Percentiles rank a stretch among this genome's conserved stretches.
Evolutionary conservation across 2,797 vertebrate genomes (phyloP).

Genomic region (Hippocampus kuda): DNA sequence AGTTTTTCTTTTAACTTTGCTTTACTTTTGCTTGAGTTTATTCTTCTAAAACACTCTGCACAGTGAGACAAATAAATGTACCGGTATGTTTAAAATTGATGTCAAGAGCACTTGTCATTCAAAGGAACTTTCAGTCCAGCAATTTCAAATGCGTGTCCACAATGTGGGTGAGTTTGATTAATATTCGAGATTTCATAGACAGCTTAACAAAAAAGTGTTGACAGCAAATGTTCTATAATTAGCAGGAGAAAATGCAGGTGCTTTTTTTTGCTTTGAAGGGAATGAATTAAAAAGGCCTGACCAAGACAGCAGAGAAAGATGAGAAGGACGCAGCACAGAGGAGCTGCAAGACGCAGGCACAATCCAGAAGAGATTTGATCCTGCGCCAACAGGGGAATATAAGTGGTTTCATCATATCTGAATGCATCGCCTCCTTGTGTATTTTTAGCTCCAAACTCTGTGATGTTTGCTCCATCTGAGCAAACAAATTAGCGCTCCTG

Average conservation of each 20-base stretch:
- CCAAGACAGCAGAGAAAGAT: slow-evolving; percentile 33
- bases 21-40: slow-evolving; percentile 15
- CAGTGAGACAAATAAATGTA: slow-evolving; percentile 23
- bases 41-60: slow-evolving; percentile 32
- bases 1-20: neutral
- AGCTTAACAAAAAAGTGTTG: slow-evolving; percentile 32
- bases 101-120: slow-evolving; percentile 46
- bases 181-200: slow-evolving; percentile 16
- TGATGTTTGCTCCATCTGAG: slow-evolving; percentile 51
- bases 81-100: slow-evolving; percentile 26
- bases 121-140: slow-evolving; percentile 26
- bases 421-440: slow-evolving; percentile 38
- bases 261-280: slow-evolving; percentile 36
- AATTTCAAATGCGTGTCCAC: slow-evolving; percentile 37
- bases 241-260: slow-evolving; percentile 25
- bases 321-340: slow-evolving; percentile 30
- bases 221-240: slow-evolving; percentile 45
- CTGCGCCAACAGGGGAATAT: slow-evolving; percentile 46
- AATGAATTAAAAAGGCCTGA: slow-evolving; percentile 28
- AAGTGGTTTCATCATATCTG: slow-evolving; percentile 42
- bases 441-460: slow-evolving; percentile 45
- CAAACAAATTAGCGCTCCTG: slow-evolving; percentile 49
- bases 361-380: slow-evolving; percentile 51
- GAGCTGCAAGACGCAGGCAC: slow-evolving; percentile 19
- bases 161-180: slow-evolving; percentile 11